These are phyloP conservation scores for Trissoscelio sp. DNA, from an alignment of 2,888 invertebrate species.

Conservation along the genomic window DNA sequence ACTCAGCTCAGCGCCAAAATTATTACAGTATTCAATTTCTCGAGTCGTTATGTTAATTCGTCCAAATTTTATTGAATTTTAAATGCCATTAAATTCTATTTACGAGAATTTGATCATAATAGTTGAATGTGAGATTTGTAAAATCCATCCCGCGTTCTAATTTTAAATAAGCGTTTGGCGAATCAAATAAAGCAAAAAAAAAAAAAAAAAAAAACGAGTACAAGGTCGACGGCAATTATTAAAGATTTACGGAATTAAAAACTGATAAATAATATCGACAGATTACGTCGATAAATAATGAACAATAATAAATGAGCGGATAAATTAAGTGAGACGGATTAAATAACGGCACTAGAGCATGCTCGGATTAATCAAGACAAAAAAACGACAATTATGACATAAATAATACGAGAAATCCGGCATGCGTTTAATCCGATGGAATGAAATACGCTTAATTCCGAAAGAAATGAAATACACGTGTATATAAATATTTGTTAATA, in stretches of 20 bases:
- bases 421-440: constrained; percentile 32
- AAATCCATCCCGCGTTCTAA: constrained; percentile 4
- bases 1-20: constrained; percentile 35
- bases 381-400: constrained; percentile 48
- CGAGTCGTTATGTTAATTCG: constrained; percentile 49
- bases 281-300: constrained; percentile 45
- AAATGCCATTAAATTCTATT: constrained; percentile 48
- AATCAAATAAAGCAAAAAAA: constrained; percentile 1
- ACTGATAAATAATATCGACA: constrained; percentile 50
- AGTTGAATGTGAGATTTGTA: constrained; percentile 7
- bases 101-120: constrained; percentile 47
- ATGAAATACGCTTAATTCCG: constrained; percentile 32
- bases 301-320: constrained; percentile 45
- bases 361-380: constrained; percentile 45
- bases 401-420: constrained; percentile 43
- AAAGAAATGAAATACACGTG: constrained; percentile 21
- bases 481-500: constrained; percentile 21
- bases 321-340: constrained; percentile 51
- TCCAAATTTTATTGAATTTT: constrained; percentile 41
- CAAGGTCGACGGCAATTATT: constrained; percentile 38
- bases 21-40: constrained; percentile 43
- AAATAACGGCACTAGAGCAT: constrained; percentile 43
- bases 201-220: too few species aligned
- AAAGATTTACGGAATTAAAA: constrained; percentile 33
- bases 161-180: constrained; percentile 10